Conservation (phyloP, 2,113 vertebrate genomes). For the Entosphenus tridentatus region DNA sequence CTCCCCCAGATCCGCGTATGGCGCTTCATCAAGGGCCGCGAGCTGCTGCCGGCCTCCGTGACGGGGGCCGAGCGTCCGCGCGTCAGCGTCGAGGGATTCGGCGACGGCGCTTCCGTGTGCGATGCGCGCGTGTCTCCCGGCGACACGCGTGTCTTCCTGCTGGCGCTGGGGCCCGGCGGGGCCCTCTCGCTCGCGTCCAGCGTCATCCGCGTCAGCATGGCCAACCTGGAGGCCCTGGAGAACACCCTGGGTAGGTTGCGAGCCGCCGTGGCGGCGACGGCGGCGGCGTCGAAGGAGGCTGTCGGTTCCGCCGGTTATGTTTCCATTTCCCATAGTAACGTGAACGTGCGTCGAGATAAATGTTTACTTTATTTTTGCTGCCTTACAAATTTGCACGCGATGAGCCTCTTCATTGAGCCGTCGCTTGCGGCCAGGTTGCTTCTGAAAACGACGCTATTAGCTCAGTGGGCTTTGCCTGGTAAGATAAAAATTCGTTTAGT, state of each 20-base stretch:
- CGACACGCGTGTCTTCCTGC: neutral
- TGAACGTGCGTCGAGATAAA: too few relatives aligned
- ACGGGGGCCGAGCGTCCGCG: neutral
- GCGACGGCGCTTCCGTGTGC: neutral
- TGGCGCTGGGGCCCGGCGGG: neutral
- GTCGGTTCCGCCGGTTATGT: too few relatives aligned
- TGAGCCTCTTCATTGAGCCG: too few relatives aligned
- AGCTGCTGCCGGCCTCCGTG: neutral
- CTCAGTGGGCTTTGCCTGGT: too few relatives aligned
- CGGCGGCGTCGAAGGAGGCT: too few relatives aligned
- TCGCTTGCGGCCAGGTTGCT: too few relatives aligned
- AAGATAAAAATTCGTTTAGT: too few relatives aligned
- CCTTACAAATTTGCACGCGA: too few relatives aligned
- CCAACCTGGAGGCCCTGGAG: slow-evolving; percentile 1
- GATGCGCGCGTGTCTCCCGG: neutral
- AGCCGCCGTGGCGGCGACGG: too few relatives aligned
- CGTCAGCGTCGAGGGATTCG: neutral
- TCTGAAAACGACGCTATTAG: too few relatives aligned
- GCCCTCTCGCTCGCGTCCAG: neutral
- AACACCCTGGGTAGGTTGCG: neutral
- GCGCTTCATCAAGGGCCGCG: slow-evolving; percentile 3
- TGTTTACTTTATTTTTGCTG: too few relatives aligned
- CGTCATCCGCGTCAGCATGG: neutral
- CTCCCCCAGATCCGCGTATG: neutral
- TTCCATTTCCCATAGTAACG: too few relatives aligned